These are phyloP conservation scores for Drosophila melanica DNA, from an alignment of 1,140 invertebrate species.

Conservation along the genomic window DNA sequence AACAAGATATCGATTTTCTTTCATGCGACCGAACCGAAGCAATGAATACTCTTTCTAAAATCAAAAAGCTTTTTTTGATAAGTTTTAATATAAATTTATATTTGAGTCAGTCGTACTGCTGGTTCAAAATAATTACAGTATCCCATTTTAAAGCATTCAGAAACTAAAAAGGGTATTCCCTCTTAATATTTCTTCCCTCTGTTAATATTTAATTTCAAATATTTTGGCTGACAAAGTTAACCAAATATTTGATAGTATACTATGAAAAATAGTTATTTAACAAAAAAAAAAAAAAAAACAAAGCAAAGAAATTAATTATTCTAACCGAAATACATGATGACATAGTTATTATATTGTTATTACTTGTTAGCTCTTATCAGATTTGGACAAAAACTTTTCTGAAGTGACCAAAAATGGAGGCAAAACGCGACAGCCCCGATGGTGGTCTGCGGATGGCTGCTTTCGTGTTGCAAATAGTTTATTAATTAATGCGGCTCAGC, in stretches of 20 bases:
- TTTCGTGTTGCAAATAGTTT: slow-evolving; percentile 16
- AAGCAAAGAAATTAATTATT: too few relatives aligned
- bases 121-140: too few relatives aligned
- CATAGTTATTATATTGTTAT: slow-evolving; percentile 21
- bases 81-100: too few relatives aligned
- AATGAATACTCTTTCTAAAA: slow-evolving; percentile 11
- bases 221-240: background rate
- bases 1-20: slow-evolving; percentile 6
- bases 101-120: too few relatives aligned
- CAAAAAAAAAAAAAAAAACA: background rate
- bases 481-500: slow-evolving; percentile 26
- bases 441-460: background rate
- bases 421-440: background rate
- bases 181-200: too few relatives aligned
- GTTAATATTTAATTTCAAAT: background rate
- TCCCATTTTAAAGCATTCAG: too few relatives aligned
- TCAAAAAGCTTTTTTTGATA: too few relatives aligned
- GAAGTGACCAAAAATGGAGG: background rate
- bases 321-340: slow-evolving; percentile 12
- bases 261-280: background rate
- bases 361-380: slow-evolving; percentile 12
- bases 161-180: too few relatives aligned
- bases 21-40: background rate
- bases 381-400: slow-evolving; percentile 28
- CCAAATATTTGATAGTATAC: background rate